Base-by-base conservation (phyloP, 2,113 vertebrate species). In the Pelobates fuscus region DNA sequence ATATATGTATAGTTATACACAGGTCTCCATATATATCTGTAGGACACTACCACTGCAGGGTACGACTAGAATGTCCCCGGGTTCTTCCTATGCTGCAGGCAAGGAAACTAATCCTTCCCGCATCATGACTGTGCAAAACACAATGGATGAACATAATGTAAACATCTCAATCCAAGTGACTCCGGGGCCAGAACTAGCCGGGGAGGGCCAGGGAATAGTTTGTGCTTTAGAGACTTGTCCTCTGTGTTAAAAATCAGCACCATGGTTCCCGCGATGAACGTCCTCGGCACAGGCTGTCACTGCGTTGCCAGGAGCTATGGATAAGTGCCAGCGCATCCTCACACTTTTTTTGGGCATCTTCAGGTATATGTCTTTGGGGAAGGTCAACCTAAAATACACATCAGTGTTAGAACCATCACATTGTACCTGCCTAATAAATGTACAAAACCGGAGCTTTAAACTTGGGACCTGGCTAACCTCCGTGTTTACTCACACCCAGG, bases 211-310 rank as follows among this genome's bases (percentile, higher is more conserved):
- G 52, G 44, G 21, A 18, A 30, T 21, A 12, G 37, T 66, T 41
- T 57, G 41, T 66, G 37, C 12, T 49, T 49, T 14, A 49, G 44
- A 58, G 12, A 20, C 2, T 20, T 78, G 58, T 71, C 88, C 82
- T 7, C n/a, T 21, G 49, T 57, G 0, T 14, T 3, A 2, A 30
- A 57, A 5, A 81, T 60, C 79, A 96, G 81, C 95, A 96, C 97
- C 97, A 98, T 46, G 96, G 97, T 80, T 98, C 96, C 64, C 97
- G 88, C 78, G 94, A 94, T 0, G 95, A 90, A 70, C 97, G 87
- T 7, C 96, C 97, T 0, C 96, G 89, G 82, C 93, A 95, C 52
- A 99, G 88, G 82, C 97, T 99, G 90, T 99, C 96, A 0, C 95
- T 94, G 78, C 96, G 92, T 90, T 99, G 96, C 97, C 97, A 98